phyloP scores from a whole-genome alignment of 2,113 vertebrate genomes.

The Dicaeum eximium region DNA sequence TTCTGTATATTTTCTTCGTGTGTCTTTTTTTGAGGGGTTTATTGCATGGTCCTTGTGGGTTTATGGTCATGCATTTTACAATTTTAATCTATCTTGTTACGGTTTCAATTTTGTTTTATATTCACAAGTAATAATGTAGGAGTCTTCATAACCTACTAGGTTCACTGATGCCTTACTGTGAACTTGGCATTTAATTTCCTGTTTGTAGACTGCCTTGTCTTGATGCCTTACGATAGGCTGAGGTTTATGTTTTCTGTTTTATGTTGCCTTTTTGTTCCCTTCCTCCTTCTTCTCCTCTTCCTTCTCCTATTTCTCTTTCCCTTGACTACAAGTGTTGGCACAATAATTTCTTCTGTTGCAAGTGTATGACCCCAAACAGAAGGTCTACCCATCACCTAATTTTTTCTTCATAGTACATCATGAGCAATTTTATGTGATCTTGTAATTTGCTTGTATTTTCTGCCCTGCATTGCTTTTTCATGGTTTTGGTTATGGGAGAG shows the following conservation, averaged over 20 bases:
- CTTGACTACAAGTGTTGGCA: neutral
- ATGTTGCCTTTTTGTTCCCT: neutral
- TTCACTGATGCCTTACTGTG: neutral
- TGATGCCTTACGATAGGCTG: neutral
- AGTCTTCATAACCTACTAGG: neutral
- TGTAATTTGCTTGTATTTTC: neutral
- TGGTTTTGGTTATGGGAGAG: neutral
- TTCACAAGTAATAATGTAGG: neutral
- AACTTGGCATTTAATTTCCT: constrained; percentile 50
- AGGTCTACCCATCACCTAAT: neutral
- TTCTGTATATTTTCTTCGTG: neutral
- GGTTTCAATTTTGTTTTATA: neutral
- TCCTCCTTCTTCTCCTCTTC: neutral
- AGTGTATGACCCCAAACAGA: neutral
- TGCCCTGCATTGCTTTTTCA: neutral
- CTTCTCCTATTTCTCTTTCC: neutral
- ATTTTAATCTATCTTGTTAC: neutral
- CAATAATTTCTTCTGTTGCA: neutral
- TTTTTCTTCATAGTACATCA: neutral
- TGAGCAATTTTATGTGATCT: neutral
- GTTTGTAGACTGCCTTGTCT: neutral
- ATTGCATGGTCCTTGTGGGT: neutral
- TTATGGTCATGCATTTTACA: neutral
- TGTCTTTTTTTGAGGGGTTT: accelerated
- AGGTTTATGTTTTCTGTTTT: neutral